These are phyloP conservation scores for Meda fulgida DNA, from an alignment of 2,797 vertebrate species.

Conservation along the genomic window DNA sequence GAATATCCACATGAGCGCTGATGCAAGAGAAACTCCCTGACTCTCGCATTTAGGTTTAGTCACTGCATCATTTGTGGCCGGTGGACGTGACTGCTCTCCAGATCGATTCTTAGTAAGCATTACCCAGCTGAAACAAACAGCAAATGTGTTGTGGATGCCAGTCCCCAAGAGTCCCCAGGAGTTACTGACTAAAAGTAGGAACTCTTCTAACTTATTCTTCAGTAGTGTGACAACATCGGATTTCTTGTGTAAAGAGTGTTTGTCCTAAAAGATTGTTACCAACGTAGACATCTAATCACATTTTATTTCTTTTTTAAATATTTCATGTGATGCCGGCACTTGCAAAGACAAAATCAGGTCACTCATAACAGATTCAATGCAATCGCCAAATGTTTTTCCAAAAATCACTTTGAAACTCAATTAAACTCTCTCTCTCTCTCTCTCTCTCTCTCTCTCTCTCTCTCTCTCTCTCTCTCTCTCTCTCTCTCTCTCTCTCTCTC, in stretches of 20 bases:
- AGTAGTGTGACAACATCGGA: not conserved
- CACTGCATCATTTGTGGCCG: not conserved
- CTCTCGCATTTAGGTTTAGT: conserved; percentile 30
- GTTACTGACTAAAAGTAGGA: not conserved
- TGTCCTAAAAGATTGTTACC: not conserved
- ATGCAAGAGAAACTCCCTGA: conserved; percentile 55
- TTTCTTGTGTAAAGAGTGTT: not conserved
- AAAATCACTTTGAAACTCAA: conserved; percentile 3
- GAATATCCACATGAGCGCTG: conserved; percentile 48
- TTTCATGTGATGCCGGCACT: not conserved
- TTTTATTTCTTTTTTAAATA: not conserved
- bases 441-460: not conserved
- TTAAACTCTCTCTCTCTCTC: not conserved
- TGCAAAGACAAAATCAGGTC: conserved; percentile 2
- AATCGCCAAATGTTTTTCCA: conserved; percentile 11
- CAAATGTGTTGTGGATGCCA: conserved; percentile 8
- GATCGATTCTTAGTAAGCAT: not conserved
- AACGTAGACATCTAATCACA: not conserved
- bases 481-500: not conserved
- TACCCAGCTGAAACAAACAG: conserved; percentile 18
- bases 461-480: not conserved
- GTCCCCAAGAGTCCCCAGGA: conserved; percentile 3
- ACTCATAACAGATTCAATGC: conserved; percentile 8
- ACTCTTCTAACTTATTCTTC: not conserved
- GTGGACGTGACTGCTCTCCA: conserved; percentile 6